Evolutionary conservation across 2,888 invertebrate genomes (phyloP).

Genomic region (Lamellibrachia satsuma): DNA sequence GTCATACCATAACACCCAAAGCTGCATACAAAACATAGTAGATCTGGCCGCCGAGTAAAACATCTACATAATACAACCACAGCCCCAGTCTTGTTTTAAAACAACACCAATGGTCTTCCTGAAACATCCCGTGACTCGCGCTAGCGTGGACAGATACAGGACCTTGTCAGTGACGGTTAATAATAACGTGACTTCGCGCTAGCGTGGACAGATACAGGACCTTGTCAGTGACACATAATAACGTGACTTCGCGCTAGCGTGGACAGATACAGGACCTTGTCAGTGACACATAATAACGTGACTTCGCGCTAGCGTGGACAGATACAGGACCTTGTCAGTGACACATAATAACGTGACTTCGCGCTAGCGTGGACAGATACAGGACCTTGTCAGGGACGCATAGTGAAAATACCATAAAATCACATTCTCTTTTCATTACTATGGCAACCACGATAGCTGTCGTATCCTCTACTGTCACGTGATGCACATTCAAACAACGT

Average conservation of each 20-base stretch:
- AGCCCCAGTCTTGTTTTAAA: neutral
- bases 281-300: neutral
- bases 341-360: neutral
- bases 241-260: neutral
- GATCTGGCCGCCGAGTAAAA: neutral
- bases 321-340: neutral
- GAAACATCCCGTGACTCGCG: neutral
- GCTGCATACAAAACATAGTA: neutral
- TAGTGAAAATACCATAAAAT: neutral
- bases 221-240: neutral
- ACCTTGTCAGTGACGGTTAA: neutral
- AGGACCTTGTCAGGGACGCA: neutral
- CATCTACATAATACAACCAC: neutral
- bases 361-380: neutral
- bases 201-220: neutral
- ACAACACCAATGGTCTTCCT: neutral
- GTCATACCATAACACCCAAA: neutral
- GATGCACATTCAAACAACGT: neutral
- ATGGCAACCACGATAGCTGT: neutral
- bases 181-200: neutral
- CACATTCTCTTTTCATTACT: neutral
- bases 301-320: neutral
- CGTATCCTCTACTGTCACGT: neutral
- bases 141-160: neutral
- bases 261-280: neutral